Percentiles rank a stretch among this genome's conserved stretches.
These are phyloP conservation scores for Parapristionchus giblindavisi DNA, from an alignment of 2,888 invertebrate species.

Conservation along the genomic window DNA sequence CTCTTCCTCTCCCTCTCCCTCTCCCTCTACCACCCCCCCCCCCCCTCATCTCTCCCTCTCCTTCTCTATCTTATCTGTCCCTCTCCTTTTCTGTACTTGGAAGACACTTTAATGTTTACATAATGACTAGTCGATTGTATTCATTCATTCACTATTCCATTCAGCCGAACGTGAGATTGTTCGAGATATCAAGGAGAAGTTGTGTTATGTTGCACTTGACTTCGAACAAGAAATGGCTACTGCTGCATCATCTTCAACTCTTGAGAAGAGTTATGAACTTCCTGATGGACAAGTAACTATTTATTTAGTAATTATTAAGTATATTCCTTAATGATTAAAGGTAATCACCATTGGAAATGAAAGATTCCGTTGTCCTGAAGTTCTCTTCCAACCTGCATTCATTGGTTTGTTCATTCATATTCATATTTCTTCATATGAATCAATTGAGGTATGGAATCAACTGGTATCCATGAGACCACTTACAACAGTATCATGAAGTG, in stretches of 20 bases:
- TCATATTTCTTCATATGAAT: background rate
- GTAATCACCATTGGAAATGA: constrained; percentile 75
- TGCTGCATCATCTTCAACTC: constrained; percentile 86
- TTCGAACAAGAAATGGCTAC: constrained; percentile 95
- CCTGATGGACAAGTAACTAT: constrained; percentile 82
- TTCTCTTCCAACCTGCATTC: constrained; percentile 88
- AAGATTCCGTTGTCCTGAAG: constrained; percentile 87
- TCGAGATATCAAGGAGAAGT: constrained; percentile 89
- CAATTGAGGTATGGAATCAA: constrained; percentile 54
- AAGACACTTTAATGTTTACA: background rate
- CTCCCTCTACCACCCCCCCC: constrained; percentile 54
- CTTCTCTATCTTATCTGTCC: background rate
- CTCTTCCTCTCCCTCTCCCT: constrained; percentile 69
- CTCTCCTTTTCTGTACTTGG: background rate
- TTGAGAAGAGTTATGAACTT: constrained; percentile 89
- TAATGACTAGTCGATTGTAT: too few relatives aligned
- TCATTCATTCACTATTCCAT: constrained; percentile 42
- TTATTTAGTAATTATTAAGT: background rate
- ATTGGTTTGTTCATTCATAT: constrained; percentile 76
- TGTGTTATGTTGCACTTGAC: constrained; percentile 98
- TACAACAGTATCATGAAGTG: constrained; percentile 95
- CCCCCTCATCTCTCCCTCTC: constrained; percentile 68
- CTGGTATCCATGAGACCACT: constrained; percentile 66
- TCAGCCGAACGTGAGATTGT: constrained; percentile 82
- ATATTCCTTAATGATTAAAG: constrained; percentile 72